Conservation (phyloP, 2,113 vertebrate genomes). For the Sylvia atricapilla region DNA sequence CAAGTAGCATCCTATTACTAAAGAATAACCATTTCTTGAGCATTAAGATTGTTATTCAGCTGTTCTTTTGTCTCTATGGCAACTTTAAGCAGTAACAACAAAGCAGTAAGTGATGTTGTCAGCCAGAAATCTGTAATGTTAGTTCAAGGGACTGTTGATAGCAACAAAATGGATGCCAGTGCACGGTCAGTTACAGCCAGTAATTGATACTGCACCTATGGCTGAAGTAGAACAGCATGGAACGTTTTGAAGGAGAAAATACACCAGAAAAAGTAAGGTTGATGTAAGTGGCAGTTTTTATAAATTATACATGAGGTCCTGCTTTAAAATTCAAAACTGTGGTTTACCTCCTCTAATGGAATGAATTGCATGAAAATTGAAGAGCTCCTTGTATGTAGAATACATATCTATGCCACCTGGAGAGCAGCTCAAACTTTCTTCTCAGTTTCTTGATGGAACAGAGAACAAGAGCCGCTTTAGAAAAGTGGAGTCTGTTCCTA, state of each 20-base stretch:
- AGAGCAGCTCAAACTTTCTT: not conserved
- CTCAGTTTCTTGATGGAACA: not conserved
- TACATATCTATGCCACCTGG: not conserved
- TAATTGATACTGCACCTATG: conserved; percentile 35
- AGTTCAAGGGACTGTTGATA: conserved; percentile 43
- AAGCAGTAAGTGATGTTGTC: conserved; percentile 61
- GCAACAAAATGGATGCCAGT: conserved; percentile 52
- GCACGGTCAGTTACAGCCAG: conserved; percentile 36
- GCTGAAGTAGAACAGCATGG: conserved; percentile 1
- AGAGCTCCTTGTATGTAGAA: not conserved
- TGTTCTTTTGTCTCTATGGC: conserved; percentile 66
- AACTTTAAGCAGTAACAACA: conserved; percentile 60
- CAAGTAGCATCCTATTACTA: not conserved
- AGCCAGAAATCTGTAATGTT: conserved; percentile 51
- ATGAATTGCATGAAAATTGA: conserved; percentile 19
- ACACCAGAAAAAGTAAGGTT: conserved; percentile 26
- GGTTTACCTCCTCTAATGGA: conserved; percentile 41
- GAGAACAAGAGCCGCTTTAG: not conserved
- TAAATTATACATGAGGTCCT: conserved; percentile 58
- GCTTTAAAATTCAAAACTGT: conserved; percentile 60
- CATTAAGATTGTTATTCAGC: conserved; percentile 44
- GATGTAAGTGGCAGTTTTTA: conserved; percentile 52
- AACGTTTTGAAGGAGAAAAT: conserved; percentile 59
- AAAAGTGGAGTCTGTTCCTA: not conserved
- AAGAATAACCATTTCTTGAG: conserved; percentile 32